Evolutionary conservation across 1,140 invertebrate genomes (phyloP), one percentile per base, ranked within the genome.

Genomic region (Odontomachus brunneus): DNA sequence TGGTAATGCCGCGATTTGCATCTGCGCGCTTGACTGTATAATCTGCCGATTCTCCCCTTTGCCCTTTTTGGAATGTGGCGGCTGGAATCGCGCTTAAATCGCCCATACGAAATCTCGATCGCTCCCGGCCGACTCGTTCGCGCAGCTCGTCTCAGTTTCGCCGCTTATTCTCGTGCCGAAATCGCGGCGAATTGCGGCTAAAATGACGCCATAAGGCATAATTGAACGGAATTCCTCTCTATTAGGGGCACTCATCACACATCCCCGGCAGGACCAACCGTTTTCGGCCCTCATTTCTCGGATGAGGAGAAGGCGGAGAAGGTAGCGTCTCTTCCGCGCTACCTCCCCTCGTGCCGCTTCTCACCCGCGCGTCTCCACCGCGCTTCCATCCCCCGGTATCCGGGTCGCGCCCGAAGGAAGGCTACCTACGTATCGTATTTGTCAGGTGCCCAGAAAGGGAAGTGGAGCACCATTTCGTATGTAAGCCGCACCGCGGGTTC

Each of bases 161-260:
- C n/a, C n/a, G n/a, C n/a, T n/a, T n/a, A n/a, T n/a, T n/a, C n/a
- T n/a, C n/a, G n/a, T n/a, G n/a, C n/a, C n/a, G n/a, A 85, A 88
- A 83, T 84, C 82, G 62, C 73, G 62, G 38, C 53, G 22, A 57
- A 44, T 67, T 69, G 69, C 53, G 62, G 63, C 26, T 44, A 74
- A 60, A 89, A 91, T 76, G 67, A 57, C 53, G 84, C 84, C 78
- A 89, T 88, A 90, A 91, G 89, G 82, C 84, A 87, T 92, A 92
- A 92, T 92, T 92, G 91, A 92, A 91, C 90, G 76, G 53, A 91
- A 91, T 90, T 88, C 86, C 86, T 92, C 87, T 87, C 85, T 90
- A 91, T 90, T 91, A 91, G 66, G 88, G 65, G 53, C 83, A 82
- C 82, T 84, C 88, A 89, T 92, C 90, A n/a, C n/a, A n/a, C n/a